These are phyloP conservation scores for Dexiosoma caninum DNA, from an alignment of 2,888 invertebrate genomes.

Conservation along the genomic window DNA sequence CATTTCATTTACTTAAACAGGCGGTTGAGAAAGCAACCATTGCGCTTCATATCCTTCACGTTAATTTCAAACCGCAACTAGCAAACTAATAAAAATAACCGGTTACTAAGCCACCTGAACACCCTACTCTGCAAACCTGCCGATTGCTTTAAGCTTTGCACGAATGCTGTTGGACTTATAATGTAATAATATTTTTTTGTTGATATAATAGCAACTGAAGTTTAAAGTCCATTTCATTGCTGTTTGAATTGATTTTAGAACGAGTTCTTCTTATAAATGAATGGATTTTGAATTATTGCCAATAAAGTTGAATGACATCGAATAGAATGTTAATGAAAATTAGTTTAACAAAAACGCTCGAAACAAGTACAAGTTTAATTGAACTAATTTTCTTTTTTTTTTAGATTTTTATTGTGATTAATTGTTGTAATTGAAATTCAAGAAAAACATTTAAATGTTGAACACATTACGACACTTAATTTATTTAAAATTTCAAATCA, in stretches of 20 bases:
- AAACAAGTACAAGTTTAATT: neutral
- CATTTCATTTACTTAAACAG: too few species aligned
- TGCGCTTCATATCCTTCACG: too few species aligned
- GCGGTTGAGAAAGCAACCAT: too few species aligned
- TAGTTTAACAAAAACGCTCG: neutral
- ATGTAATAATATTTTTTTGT: neutral
- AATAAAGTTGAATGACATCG: constrained; percentile 60
- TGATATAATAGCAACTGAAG: neutral
- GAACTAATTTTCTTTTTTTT: constrained; percentile 3
- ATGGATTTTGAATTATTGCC: constrained; percentile 40
- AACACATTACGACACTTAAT: too few species aligned
- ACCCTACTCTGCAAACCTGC: neutral
- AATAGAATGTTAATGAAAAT: constrained; percentile 55
- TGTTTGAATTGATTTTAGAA: constrained; percentile 1
- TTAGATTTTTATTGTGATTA: neutral
- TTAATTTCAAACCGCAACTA: too few species aligned
- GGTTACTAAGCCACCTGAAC: neutral
- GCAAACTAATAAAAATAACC: too few species aligned
- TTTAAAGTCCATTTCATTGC: constrained; percentile 3
- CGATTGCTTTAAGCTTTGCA: neutral
- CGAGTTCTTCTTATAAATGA: constrained; percentile 34
- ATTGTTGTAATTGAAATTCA: neutral
- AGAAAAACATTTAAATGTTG: neutral
- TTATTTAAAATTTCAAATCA: neutral
- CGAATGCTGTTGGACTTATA: neutral